Evolutionary conservation across 2,888 invertebrate species (phyloP).

Genomic region (Caenorhabditis zanzibari): DNA sequence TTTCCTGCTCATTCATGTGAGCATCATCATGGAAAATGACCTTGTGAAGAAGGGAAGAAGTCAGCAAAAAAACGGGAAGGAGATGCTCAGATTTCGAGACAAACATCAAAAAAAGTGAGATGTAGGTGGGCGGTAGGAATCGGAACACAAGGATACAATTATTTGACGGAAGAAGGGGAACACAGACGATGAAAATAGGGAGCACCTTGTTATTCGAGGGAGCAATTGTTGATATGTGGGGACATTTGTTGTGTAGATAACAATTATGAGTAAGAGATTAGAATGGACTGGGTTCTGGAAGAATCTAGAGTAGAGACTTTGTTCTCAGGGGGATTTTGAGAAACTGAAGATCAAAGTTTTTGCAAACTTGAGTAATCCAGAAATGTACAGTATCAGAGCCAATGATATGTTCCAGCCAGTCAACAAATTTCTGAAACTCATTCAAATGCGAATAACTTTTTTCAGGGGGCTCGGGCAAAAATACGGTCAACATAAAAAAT

Average conservation of each 20-base stretch:
- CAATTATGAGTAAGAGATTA: too few species aligned
- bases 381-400: too few species aligned
- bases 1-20: slow-evolving; percentile 43
- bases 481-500: too few species aligned
- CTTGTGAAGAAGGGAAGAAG: slow-evolving; percentile 20
- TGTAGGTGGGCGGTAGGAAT: slow-evolving; percentile 22
- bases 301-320: too few species aligned
- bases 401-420: too few species aligned
- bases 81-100: slow-evolving; percentile 44
- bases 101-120: slow-evolving; percentile 18
- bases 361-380: too few species aligned
- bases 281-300: too few species aligned
- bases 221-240: not conserved
- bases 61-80: slow-evolving; percentile 6
- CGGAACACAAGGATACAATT: slow-evolving; percentile 19
- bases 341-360: too few species aligned
- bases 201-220: not conserved
- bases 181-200: not conserved
- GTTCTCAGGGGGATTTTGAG: too few species aligned
- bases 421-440: too few species aligned
- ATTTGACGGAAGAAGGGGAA: slow-evolving; percentile 16
- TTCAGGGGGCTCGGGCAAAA: too few species aligned
- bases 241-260: not conserved
- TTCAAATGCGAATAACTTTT: too few species aligned
- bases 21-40: slow-evolving; percentile 43